Percentiles rank a stretch among this genome's conserved stretches.
phyloP scores from a whole-genome alignment of 2,888 invertebrate species.

The Harpalus rubripes region DNA sequence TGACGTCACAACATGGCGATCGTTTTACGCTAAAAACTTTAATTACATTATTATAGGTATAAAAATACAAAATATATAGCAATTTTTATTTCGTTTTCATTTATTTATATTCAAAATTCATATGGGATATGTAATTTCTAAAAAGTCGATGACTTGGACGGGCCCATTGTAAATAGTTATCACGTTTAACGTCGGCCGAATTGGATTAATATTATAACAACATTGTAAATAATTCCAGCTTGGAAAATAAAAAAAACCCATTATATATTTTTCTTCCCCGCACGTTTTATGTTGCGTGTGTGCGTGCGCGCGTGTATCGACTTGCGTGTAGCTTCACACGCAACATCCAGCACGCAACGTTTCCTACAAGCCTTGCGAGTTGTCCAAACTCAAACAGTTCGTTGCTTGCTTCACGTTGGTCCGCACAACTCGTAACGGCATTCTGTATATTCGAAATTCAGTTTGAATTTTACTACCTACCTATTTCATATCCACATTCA shows the following conservation, averaged over 20 bases:
- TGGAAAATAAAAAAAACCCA: slow-evolving; percentile 4
- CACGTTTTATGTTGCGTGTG: slow-evolving; percentile 23
- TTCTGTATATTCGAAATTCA: neutral
- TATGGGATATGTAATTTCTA: no score
- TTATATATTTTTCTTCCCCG: neutral
- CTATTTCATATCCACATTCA: neutral
- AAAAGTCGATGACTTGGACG: no score
- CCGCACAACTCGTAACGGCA: neutral
- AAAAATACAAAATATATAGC: no score
- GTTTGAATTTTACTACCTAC: neutral
- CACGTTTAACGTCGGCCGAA: no score
- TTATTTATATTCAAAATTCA: no score
- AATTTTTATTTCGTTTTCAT: no score
- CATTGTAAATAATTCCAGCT: neutral
- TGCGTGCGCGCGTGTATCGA: slow-evolving; percentile 61
- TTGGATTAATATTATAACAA: no score
- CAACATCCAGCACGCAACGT: slow-evolving; percentile 57
- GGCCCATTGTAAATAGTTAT: no score
- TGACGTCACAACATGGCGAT: no score
- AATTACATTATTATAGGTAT: no score
- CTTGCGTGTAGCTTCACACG: slow-evolving; percentile 48
- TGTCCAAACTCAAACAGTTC: neutral
- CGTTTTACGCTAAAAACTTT: no score
- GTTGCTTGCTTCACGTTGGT: neutral
- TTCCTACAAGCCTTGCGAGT: neutral